Percentiles rank a stretch among this genome's conserved stretches.
These are phyloP conservation scores for Helobdella robusta DNA, from an alignment of 2,888 invertebrate genomes.

Conservation along the genomic window DNA sequence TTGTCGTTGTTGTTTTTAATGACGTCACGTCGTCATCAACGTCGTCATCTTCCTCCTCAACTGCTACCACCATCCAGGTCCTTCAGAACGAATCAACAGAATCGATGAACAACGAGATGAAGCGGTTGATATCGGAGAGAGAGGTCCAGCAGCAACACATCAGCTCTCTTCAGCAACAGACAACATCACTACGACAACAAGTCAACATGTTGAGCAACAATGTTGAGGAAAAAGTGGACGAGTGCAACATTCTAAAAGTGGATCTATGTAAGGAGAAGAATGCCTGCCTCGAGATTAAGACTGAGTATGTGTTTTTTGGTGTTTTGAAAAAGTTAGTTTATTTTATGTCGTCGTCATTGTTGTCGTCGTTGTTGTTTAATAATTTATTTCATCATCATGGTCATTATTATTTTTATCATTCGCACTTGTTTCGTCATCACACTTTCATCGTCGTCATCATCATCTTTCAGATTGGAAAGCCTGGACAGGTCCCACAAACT, in stretches of 20 bases:
- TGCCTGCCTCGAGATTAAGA: too few species aligned
- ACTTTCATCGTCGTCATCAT: too few species aligned
- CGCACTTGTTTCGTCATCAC: too few species aligned
- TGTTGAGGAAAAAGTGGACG: constrained; percentile 73
- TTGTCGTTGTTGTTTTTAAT: background rate
- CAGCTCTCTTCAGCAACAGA: constrained; percentile 10
- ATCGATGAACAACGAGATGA: constrained; percentile 33
- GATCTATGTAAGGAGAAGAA: too few species aligned
- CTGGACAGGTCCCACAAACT: constrained; percentile 8
- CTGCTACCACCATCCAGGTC: constrained; percentile 34
- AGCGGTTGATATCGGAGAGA: constrained; percentile 40
- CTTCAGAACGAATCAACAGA: constrained; percentile 40
- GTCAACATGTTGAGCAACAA: constrained; percentile 60
- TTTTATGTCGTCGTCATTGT: too few species aligned
- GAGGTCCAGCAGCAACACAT: constrained; percentile 56
- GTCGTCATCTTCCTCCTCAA: background rate
- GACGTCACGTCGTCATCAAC: background rate
- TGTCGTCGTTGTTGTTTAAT: too few species aligned
- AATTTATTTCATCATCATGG: too few species aligned
- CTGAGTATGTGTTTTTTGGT: too few species aligned
- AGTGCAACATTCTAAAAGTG: too few species aligned
- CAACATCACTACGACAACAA: too few species aligned
- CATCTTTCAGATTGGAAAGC: background rate
- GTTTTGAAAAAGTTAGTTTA: too few species aligned
- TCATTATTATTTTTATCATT: too few species aligned